Evolutionary conservation across 2,113 vertebrate species (phyloP).

Genomic region (Sapayoa aenigma): DNA sequence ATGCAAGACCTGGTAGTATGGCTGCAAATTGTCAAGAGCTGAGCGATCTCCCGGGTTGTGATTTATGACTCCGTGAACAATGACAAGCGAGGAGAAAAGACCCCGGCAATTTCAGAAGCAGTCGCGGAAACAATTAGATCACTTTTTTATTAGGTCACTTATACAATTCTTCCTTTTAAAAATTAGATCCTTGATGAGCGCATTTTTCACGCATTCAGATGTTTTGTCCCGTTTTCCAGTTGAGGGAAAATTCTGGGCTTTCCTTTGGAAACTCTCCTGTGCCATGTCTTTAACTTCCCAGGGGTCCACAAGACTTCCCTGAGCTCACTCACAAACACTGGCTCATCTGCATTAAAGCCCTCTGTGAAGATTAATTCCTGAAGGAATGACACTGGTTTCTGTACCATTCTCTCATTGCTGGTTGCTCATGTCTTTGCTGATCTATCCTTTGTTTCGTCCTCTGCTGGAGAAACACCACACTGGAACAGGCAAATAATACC

Average conservation of each 20-base stretch:
- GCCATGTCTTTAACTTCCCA: neutral
- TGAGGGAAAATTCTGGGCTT: neutral
- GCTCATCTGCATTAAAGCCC: neutral
- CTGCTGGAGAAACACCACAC: neutral
- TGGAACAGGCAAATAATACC: neutral
- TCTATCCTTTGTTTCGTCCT: neutral
- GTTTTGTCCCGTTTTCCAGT: neutral
- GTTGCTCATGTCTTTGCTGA: neutral
- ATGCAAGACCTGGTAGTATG: neutral
- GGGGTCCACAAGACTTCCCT: neutral
- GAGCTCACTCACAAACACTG: neutral
- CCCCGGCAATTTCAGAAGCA: slow-evolving; percentile 22
- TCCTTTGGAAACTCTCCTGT: neutral
- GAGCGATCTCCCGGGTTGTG: slow-evolving; percentile 50
- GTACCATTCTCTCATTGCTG: neutral
- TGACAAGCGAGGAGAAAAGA: slow-evolving; percentile 55
- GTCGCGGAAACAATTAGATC: slow-evolving; percentile 67
- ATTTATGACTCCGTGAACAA: slow-evolving; percentile 73
- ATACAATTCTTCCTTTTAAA: slow-evolving; percentile 29
- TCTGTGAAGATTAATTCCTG: neutral
- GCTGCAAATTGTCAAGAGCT: slow-evolving; percentile 36
- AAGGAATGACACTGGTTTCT: neutral
- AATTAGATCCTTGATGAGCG: slow-evolving; percentile 10
- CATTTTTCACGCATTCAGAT: neutral
- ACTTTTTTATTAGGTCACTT: slow-evolving; percentile 46